Evolutionary conservation across 1,140 invertebrate species (phyloP).

Genomic region (Macrobrachium nipponense): DNA sequence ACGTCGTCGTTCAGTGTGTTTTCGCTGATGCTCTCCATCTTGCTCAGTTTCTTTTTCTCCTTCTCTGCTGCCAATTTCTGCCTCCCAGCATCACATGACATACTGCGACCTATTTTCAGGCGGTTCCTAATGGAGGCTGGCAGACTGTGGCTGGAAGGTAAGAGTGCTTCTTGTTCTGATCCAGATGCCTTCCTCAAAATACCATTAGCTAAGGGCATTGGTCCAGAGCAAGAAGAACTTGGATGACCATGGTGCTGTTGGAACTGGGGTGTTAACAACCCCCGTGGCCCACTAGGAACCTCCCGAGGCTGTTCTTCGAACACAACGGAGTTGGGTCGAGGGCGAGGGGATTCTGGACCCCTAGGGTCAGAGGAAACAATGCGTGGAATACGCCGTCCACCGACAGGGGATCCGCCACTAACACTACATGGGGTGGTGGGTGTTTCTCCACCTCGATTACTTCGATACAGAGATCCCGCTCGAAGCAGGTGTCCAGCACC

Average conservation of each 20-base stretch:
- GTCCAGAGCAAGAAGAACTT: constrained; percentile 36
- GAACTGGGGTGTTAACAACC: constrained; percentile 45
- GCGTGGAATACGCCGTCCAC: constrained; percentile 47
- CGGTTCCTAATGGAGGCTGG: constrained; percentile 62
- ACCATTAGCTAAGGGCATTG: constrained; percentile 60
- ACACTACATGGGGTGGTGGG: constrained; percentile 31
- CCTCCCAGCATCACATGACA: constrained; percentile 52
- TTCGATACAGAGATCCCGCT: constrained; percentile 56
- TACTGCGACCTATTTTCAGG: constrained; percentile 59
- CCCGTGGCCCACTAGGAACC: constrained; percentile 25
- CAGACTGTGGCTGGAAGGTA: constrained; percentile 54
- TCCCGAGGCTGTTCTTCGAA: constrained; percentile 63
- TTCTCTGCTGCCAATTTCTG: constrained; percentile 49
- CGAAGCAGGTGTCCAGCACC: constrained; percentile 59
- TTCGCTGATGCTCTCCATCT: constrained; percentile 64
- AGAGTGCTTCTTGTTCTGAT: constrained; percentile 63
- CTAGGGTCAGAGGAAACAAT: constrained; percentile 31
- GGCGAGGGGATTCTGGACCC: constrained; percentile 52
- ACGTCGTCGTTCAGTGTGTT: constrained; percentile 62
- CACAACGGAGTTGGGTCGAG: constrained; percentile 62
- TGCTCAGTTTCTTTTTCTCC: constrained; percentile 49
- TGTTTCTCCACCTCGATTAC: constrained; percentile 24
- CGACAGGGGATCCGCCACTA: constrained; percentile 37
- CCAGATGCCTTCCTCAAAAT: constrained; percentile 60
- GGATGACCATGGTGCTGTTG: constrained; percentile 38